Percentiles rank a stretch among this genome's conserved stretches.
These are phyloP conservation scores for Cosmia trapezina DNA, from an alignment of 2,888 invertebrate genomes.

Conservation along the genomic window DNA sequence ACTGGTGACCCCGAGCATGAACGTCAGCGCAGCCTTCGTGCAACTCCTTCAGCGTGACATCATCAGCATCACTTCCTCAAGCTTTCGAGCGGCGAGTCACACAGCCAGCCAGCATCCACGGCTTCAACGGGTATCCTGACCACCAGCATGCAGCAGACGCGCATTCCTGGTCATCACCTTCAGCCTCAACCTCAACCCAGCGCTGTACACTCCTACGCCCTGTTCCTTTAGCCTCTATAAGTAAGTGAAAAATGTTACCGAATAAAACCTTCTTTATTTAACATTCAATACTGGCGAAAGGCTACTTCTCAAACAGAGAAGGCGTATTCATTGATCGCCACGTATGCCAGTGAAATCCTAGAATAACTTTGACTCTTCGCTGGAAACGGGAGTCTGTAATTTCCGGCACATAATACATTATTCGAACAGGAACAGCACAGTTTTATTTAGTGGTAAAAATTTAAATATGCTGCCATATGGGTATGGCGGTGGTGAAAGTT, in stretches of 20 bases:
- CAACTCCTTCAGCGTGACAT: too few relatives aligned
- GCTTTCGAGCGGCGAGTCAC: too few relatives aligned
- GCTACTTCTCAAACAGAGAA: neutral
- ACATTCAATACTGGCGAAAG: neutral
- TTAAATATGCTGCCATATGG: neutral
- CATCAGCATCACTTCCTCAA: too few relatives aligned
- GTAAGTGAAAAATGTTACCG: neutral
- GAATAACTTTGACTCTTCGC: neutral
- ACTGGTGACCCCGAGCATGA: too few relatives aligned
- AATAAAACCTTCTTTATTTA: neutral
- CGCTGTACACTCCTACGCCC: too few relatives aligned
- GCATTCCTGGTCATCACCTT: too few relatives aligned
- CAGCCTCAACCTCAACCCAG: too few relatives aligned
- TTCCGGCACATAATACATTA: neutral
- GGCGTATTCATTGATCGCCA: neutral
- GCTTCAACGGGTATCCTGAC: too few relatives aligned
- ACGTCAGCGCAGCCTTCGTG: too few relatives aligned
- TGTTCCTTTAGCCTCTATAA: too few relatives aligned
- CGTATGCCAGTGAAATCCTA: neutral
- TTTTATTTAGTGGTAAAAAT: neutral
- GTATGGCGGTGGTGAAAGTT: neutral
- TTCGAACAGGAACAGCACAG: neutral
- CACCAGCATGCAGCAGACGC: too few relatives aligned
- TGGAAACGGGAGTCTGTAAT: neutral
- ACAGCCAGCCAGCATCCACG: too few relatives aligned